Conservation (phyloP, 2,113 vertebrate genomes). For the Benitochromis conjunctus region DNA sequence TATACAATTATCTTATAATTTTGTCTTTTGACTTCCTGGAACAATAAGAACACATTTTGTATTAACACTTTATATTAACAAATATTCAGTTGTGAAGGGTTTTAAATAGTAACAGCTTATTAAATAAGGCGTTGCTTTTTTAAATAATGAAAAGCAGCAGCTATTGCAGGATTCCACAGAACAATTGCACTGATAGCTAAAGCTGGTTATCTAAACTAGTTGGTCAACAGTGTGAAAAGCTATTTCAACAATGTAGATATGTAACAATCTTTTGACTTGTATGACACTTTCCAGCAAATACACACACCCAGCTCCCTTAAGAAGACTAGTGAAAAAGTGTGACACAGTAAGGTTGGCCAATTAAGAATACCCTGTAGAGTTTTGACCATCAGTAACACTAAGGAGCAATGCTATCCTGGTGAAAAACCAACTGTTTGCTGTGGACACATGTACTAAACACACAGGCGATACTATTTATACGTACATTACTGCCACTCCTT, state of each 20-base stretch:
- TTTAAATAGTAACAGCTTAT: background rate
- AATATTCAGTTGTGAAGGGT: fast-evolving
- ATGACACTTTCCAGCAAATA: background rate
- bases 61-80: background rate
- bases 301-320: background rate
- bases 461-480: background rate
- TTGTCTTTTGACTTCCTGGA: background rate
- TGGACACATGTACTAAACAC: background rate
- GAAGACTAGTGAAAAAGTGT: background rate
- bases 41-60: background rate
- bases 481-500: background rate
- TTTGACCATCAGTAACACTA: background rate
- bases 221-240: background rate
- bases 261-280: background rate
- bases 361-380: background rate
- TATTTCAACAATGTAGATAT: background rate
- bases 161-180: background rate
- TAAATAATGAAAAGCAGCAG: background rate
- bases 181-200: background rate
- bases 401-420: background rate
- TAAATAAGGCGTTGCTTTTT: background rate
- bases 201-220: background rate
- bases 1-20: no score
- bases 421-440: background rate
- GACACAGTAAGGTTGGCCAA: background rate